Conservation (phyloP, 2,797 vertebrate species). For the Aulostomus chinensis region DNA sequence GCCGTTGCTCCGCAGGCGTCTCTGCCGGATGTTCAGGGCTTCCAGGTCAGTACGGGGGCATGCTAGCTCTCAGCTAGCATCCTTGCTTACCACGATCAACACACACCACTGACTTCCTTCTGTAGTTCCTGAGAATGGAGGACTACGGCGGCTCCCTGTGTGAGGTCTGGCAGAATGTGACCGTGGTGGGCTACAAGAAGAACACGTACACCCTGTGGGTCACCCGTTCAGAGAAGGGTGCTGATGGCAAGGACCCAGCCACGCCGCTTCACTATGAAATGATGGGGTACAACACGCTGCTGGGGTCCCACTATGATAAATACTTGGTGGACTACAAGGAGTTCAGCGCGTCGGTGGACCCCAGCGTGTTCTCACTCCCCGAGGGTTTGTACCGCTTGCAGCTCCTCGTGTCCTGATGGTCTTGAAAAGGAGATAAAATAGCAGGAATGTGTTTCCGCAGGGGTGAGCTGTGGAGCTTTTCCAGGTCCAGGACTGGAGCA, state of each 20-base stretch:
- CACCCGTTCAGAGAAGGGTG: conserved; percentile 61
- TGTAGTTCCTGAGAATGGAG: conserved; percentile 81
- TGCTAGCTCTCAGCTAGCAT: too few relatives aligned
- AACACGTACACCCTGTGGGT: conserved; percentile 86
- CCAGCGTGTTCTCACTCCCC: conserved; percentile 72
- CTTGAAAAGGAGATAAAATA: neutral
- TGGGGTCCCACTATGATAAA: conserved; percentile 87
- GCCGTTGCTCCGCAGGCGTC: conserved; percentile 67
- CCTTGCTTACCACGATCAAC: too few relatives aligned
- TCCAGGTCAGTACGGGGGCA: conserved; percentile 70
- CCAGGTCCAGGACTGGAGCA: conserved; percentile 80
- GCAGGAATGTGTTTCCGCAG: conserved; percentile 34
- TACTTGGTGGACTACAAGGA: conserved; percentile 82
- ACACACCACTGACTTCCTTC: neutral
- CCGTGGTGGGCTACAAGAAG: conserved; percentile 76
- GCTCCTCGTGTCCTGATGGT: neutral
- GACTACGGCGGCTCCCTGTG: conserved; percentile 77
- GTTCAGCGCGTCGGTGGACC: conserved; percentile 69
- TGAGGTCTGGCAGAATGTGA: conserved; percentile 84
- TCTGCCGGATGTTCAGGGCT: conserved; percentile 74
- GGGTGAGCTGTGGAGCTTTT: conserved; percentile 78
- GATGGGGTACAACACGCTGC: conserved; percentile 84
- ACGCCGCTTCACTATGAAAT: conserved; percentile 83
- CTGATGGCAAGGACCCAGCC: conserved; percentile 40
- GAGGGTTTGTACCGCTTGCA: conserved; percentile 62